Base-by-base conservation (phyloP, 1,140 invertebrate species). In the Nephotettix cincticeps region DNA sequence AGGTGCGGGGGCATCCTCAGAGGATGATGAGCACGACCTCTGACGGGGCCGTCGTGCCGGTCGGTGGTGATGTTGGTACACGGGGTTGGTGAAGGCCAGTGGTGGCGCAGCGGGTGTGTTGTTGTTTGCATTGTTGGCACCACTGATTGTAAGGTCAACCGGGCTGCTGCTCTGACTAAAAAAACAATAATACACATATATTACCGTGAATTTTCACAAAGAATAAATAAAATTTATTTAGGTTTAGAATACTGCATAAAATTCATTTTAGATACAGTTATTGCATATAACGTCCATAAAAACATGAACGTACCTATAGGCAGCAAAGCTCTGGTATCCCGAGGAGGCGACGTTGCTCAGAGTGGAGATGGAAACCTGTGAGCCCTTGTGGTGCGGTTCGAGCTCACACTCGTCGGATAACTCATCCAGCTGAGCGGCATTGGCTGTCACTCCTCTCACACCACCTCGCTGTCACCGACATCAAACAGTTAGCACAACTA, bases 321-420 rank as follows among this genome's bases (percentile, higher is more conserved):
- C 93, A 2, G 92, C 91, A 77, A 95, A 93, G 75, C 93, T 95
- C 81, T 96, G 94, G 79, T 96, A 96, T 1, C 93, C 93, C 0
- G 93, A 95, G 25, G 92, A 94, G 1, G 91, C 92, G 67, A 93
- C 90, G 71, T 91, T 93, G 21, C 91, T 93, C 36, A 93, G 78
- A 69, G 92, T 91, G 71, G 92, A 91, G 69, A 95, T 93, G 0
- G 91, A 92, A 1, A 88, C 85, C 76, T 91, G 89, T 56, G 89
- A 90, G 36, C 88, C 89, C 75, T 88, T 88, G 40, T 85, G 87
- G 45, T 86, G 84, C 27, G 84, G 83, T 19, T 81, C 79, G 17
- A 85, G 83, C 56, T 87, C 86, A 25, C 86, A 84, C n/a, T 67
- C 64, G 78, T 92, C 90, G 4, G 90, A 90, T 0, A 91, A 79